Evolutionary conservation across 2,113 vertebrate genomes (phyloP), one percentile per base, ranked within the genome.

Genomic region (Anarrhichthys ocellatus): DNA sequence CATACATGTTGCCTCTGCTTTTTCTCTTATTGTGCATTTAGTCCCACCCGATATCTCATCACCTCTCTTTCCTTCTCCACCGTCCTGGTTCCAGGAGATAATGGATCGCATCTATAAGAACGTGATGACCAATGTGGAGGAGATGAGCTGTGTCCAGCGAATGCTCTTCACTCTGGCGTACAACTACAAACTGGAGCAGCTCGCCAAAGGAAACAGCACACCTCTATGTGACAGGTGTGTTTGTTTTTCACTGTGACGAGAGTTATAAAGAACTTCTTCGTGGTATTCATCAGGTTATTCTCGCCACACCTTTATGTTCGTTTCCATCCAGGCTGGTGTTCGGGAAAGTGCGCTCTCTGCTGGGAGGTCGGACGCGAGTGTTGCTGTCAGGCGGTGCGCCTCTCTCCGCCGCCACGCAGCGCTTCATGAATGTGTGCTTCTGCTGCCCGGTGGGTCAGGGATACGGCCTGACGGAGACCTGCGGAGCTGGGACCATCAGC

Each of bases 81-180:
- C 66, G 14, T 48, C 15, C 56, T 22, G 15, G 2, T 46, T 70
- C 13, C 79, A 99, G 98, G 98, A 99, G 96, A 99, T 99, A 74
- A 98, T 99, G 98, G 97, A 99, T 88, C 96, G 97, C 8, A 98
- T 99, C 92, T 98, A 98, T 85, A 99, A 99, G 94, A 98, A 97
- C 1, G 97, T 99, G 81, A 98, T 99, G 97, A 94, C 92, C 77
- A 98, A 97, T 89, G 96, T 99, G 24, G 97, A 96, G 86, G 96
- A 97, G 91, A 99, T 99, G 98, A 97, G 91, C 56, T 83, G 78
- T 75, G 90, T 97, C 71, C 97, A 99, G 90, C 86, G 94, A 52
- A 97, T 97, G 52, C 92, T 99, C 0, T 99, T 99, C 92, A 95
- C 95, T 71, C 84, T 99, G 89, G 97, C 98, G 1, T 99, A 99